Base-by-base conservation (phyloP, 92 coral and sea anemone species). In the Zoanthus solanderi region DNA sequence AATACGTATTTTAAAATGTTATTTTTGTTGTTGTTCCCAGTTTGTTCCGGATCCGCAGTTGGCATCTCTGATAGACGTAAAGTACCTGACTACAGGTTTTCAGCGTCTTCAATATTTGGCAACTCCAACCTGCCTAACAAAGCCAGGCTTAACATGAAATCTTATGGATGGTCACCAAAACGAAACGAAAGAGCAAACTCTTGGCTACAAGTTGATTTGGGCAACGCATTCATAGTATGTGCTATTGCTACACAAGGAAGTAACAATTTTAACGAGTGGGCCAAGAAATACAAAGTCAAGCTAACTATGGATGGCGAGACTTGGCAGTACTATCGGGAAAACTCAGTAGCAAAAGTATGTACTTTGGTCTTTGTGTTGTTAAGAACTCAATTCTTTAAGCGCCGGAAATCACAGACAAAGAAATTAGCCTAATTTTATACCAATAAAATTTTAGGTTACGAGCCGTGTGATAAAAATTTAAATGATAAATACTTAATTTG, bases 161-260 rank as follows among this genome's bases (percentile, higher is more conserved):
- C 78, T 9, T 4, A 37, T 11, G 88, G 87, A 5, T 88, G 91
- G 91, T 73, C 66, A 44, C 87, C 91, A 76, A 13, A 2, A 63
- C 4, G 9, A 42, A 14, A 0, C 7, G 15, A 13, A 2, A 46
- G 11, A 63, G 16, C 69, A 42, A 63, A 82, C 74, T 52, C 66
- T 6, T 88, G 91, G 91, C 88, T 83, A 0, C 72, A 83, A 18
- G 75, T 88, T n/a, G 91, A 88, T 42, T 83, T 88, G 16, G 91
- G 91, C 45, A 61, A 75, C 37, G 54, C 79, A 4, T 85, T 60
- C 77, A 63, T 17, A 29, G 0, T 74, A 0, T 88, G 91, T 88
- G 91, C 87, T 45, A 86, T 88, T 54, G 78, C 69, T 13, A 88
- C 88, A 0, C 80, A 83, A 88, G 91, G 91, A 7, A 45, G 14